phyloP scores from a whole-genome alignment of 2,113 vertebrate species.

The Salminus brasiliensis region DNA sequence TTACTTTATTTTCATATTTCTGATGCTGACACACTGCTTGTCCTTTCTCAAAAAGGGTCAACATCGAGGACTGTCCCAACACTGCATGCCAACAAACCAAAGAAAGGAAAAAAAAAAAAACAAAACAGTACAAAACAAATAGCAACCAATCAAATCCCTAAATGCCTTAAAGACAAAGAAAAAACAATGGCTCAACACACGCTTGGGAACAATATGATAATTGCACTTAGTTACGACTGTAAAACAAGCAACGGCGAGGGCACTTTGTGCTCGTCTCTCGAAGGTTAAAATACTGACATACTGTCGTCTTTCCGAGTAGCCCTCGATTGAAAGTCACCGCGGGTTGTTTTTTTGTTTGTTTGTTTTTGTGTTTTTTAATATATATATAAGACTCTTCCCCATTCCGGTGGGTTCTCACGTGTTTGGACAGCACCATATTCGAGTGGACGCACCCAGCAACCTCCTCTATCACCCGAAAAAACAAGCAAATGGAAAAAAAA shows the following conservation, averaged over 20 bases:
- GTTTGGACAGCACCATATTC: slow-evolving; percentile 72
- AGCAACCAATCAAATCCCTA: slow-evolving; percentile 18
- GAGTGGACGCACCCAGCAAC: slow-evolving; percentile 55
- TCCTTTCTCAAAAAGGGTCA: slow-evolving; percentile 4
- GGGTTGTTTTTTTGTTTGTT: slow-evolving; percentile 38
- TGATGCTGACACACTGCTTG: slow-evolving; percentile 21
- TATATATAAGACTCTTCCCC: slow-evolving; percentile 69
- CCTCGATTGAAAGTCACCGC: slow-evolving; percentile 74
- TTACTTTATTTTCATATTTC: slow-evolving; percentile 18
- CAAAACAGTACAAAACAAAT: neutral
- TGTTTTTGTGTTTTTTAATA: no score
- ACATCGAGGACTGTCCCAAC: slow-evolving; percentile 8
- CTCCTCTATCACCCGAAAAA: slow-evolving; percentile 51
- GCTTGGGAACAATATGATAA: slow-evolving; percentile 84
- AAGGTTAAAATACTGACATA: slow-evolving; percentile 77
- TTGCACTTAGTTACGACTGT: slow-evolving; percentile 89
- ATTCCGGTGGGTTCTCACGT: neutral
- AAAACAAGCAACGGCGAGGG: slow-evolving; percentile 72
- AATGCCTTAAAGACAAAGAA: slow-evolving; percentile 41
- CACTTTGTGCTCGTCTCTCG: slow-evolving; percentile 63
- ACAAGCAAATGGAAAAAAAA: no score
- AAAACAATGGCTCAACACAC: slow-evolving; percentile 70
- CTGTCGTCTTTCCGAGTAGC: slow-evolving; percentile 82
- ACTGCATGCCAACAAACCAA: slow-evolving; percentile 38
- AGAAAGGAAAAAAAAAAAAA: slow-evolving; percentile 23